phyloP scores from a whole-genome alignment of 2,113 vertebrate species.

The Atrichornis clamosus region DNA sequence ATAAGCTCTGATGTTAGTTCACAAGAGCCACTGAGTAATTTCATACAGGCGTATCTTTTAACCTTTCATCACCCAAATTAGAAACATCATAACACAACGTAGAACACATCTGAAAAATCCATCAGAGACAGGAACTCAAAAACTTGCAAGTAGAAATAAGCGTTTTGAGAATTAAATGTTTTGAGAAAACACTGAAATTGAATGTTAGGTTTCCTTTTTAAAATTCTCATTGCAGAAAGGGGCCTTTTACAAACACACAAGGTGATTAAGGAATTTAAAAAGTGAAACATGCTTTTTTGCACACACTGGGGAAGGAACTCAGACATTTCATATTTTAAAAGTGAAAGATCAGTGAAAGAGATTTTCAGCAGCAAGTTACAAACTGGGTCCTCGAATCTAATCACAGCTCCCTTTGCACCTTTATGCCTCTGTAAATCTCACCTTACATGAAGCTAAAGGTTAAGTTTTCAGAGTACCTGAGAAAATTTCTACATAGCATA shows the following conservation, averaged over 20 bases:
- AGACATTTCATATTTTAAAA: slow-evolving; percentile 56
- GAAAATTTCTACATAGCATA: neutral
- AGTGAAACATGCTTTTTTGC: slow-evolving; percentile 53
- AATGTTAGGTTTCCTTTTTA: slow-evolving; percentile 17
- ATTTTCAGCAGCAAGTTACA: slow-evolving; percentile 30
- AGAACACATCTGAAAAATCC: slow-evolving; percentile 52
- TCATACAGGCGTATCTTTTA: slow-evolving; percentile 44
- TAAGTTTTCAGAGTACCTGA: neutral
- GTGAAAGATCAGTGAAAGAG: slow-evolving; percentile 13
- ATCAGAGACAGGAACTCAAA: neutral
- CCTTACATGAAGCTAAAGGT: neutral
- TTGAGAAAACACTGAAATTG: slow-evolving; percentile 13
- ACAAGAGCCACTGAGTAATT: slow-evolving; percentile 22
- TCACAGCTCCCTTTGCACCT: slow-evolving; percentile 5
- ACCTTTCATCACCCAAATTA: slow-evolving; percentile 55
- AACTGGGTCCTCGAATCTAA: neutral
- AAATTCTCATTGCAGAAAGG: neutral
- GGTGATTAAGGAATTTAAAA: slow-evolving; percentile 1
- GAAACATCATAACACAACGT: slow-evolving; percentile 43
- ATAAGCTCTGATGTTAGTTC: slow-evolving; percentile 18
- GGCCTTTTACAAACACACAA: slow-evolving; percentile 2
- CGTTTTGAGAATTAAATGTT: neutral
- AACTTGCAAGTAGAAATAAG: neutral
- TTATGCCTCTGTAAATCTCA: slow-evolving; percentile 5
- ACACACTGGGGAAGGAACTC: slow-evolving; percentile 53